These are phyloP conservation scores for Cliona cf. orientalis DNA, from an alignment of 37 sponge, comb jelly and placozoan genomes.

Conservation along the genomic window DNA sequence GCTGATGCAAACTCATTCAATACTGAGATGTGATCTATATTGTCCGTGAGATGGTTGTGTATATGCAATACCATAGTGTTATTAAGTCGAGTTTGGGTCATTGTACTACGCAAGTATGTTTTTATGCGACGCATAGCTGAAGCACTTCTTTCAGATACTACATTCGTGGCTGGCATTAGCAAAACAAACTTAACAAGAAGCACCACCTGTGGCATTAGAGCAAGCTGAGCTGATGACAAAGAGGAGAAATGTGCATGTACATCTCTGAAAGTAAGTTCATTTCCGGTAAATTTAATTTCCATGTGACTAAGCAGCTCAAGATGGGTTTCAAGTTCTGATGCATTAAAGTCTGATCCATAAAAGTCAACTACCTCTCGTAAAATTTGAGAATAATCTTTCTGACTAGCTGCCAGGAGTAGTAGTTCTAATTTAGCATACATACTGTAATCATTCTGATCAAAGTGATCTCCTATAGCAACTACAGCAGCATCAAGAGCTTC, in stretches of 20 bases:
- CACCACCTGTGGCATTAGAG: not conserved
- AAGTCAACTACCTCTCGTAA: slow-evolving; percentile 8
- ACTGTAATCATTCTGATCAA: slow-evolving; percentile 13
- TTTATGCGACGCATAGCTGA: slow-evolving; percentile 61
- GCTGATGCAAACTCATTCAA: slow-evolving; percentile 34
- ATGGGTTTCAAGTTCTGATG: slow-evolving; percentile 15
- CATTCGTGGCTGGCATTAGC: slow-evolving; percentile 76
- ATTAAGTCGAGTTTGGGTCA: slow-evolving; percentile 63
- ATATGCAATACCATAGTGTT: slow-evolving; percentile 52
- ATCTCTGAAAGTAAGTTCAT: no score
- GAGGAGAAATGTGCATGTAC: not conserved
- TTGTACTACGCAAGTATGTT: slow-evolving; percentile 59
- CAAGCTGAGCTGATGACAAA: not conserved
- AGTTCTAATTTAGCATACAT: slow-evolving; percentile 14
- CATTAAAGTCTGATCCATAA: slow-evolving; percentile 15
- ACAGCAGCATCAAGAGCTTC: slow-evolving; percentile 27
- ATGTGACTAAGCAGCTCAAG: not conserved
- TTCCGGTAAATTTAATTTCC: not conserved
- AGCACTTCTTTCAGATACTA: slow-evolving; percentile 51
- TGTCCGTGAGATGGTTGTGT: slow-evolving; percentile 29
- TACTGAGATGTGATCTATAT: not conserved
- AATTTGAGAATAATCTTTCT: slow-evolving; percentile 19
- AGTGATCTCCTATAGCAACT: not conserved
- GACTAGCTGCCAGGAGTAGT: not conserved
- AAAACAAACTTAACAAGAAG: slow-evolving; percentile 36